Base-by-base conservation (phyloP, 1,140 invertebrate genomes). In the Drosophila busckii region DNA sequence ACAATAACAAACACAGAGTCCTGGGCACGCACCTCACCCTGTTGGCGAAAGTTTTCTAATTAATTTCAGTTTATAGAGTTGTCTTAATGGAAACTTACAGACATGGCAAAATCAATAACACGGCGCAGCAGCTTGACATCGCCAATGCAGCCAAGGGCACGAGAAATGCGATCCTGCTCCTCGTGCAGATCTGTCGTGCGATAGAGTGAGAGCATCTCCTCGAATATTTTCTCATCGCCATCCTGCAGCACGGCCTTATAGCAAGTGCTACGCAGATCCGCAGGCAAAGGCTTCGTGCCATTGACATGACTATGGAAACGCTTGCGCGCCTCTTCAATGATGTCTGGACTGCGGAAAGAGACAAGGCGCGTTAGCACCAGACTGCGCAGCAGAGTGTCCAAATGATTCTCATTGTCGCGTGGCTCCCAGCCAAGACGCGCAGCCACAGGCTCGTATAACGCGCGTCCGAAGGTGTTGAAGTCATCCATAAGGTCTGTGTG, bases 11-110 rank as follows among this genome's bases (percentile, higher is more conserved):
- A 96, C 1, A 96, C 92, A 0, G 95, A 93, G 84, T 98, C 97
- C 87, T 98, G 97, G 4, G 94, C 91, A 17, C 96, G 90, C 0
- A 99, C 97, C 87, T 98, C 94, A 64, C 95, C 93, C 92, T 96
- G 78, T 26, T 87, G 84, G 49, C 0, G 15, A 26, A 12, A 32
- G 2, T 41, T 17, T 2, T 10, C 10, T 22, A 23, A 10, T 2
- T 10, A 15, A 49, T 17, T 1, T 4, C 0, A 3, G 2, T 28
- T 28, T 4, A 17, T 4, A 20, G 0, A 1, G 8, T 23, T 46
- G 7, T 4, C 2, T 3, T n/a, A n/a, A 3, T 0, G n/a, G 9
- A 4, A 22, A 90, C 92, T 90, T 84, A 95, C 94, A 71, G 95
- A 95, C 87, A 98, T 91, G 2, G 96, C 92, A 88, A 98, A 98